Conservation (phyloP, 2,113 vertebrate genomes). For the Dascyllus trimaculatus region DNA sequence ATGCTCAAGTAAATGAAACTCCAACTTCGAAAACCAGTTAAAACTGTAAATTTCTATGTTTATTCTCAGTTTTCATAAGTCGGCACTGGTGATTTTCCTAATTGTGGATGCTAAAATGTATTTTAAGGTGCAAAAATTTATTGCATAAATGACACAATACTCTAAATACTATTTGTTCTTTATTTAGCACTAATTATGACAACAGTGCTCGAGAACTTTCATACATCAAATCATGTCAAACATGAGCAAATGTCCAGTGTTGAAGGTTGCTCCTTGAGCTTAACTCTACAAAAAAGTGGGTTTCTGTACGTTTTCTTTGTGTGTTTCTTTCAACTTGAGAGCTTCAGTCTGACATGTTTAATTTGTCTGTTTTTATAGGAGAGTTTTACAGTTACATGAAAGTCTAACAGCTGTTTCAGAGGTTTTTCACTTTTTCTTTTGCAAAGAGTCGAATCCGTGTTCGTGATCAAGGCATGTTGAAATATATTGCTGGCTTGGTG, state of each 20-base stretch:
- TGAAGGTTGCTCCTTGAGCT: background rate
- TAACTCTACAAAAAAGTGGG: background rate
- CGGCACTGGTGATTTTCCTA: too few relatives aligned
- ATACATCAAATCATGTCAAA: too few relatives aligned
- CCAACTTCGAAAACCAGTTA: too few relatives aligned
- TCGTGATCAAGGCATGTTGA: background rate
- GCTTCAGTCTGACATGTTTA: background rate
- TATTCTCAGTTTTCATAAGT: background rate
- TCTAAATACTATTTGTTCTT: too few relatives aligned
- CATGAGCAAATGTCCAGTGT: too few relatives aligned
- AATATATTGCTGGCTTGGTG: background rate
- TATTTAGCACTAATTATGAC: too few relatives aligned
- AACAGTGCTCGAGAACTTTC: too few relatives aligned
- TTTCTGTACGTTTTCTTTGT: background rate
- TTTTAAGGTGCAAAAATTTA: too few relatives aligned
- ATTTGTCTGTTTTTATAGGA: slow-evolving; percentile 24
- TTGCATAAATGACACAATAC: too few relatives aligned
- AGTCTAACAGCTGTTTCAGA: background rate
- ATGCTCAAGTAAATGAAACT: too few relatives aligned
- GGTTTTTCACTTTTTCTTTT: background rate
- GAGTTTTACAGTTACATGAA: slow-evolving; percentile 22
- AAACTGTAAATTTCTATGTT: too few relatives aligned
- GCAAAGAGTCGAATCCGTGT: background rate
- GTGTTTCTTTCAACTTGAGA: background rate
- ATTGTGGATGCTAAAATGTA: too few relatives aligned